Evolutionary conservation across 2,113 vertebrate species (phyloP), one percentile per base, ranked within the genome.

Genomic region (Alligator sinensis): DNA sequence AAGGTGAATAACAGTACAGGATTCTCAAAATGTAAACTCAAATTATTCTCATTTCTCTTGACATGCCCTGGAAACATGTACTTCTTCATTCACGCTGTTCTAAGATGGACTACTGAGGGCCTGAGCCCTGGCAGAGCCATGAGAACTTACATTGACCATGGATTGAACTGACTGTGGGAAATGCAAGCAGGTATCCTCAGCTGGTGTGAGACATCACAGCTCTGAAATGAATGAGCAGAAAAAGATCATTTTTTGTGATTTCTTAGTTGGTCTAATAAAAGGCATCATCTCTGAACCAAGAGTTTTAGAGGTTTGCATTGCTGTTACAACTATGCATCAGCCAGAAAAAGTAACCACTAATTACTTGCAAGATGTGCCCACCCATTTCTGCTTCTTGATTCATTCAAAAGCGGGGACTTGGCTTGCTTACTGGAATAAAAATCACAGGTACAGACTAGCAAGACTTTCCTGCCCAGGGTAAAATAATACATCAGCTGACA

Each of bases 11-110:
- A 72, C 24, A 72, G 13, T 38, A 13, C 77, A 78, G 59, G 28
- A 15, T 5, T 1, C 25, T 64, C 2, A 14, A 7, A 10, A 2
- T 5, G 25, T 24, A 22, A 72, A 25, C 27, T 25, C 11, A 27
- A 72, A 34, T 19, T 34, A 72, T 30, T 5, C 34, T 72, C 34
- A 19, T 3, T 62, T 34, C 24, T 16, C 25, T n/a, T 10, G 7
- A 4, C 11, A 1, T 2, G 34, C 15, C 66, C 66, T 12, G 30
- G 13, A 0, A 8, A 59, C 6, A 11, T 30, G 12, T 76, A 55
- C 2, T 59, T n/a, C 22, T 30, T 1, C 19, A 19, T 17, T 60
- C 6, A 27, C 3, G 2, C 13, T 25, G 3, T 3, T 7, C 13
- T 4, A 21, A 25, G 59, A 55, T 6, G 11, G 70, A 38, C 66